Evolutionary conservation across 2,113 vertebrate species (phyloP), one percentile per base, ranked within the genome.

Genomic region (Anarrhichthys ocellatus): DNA sequence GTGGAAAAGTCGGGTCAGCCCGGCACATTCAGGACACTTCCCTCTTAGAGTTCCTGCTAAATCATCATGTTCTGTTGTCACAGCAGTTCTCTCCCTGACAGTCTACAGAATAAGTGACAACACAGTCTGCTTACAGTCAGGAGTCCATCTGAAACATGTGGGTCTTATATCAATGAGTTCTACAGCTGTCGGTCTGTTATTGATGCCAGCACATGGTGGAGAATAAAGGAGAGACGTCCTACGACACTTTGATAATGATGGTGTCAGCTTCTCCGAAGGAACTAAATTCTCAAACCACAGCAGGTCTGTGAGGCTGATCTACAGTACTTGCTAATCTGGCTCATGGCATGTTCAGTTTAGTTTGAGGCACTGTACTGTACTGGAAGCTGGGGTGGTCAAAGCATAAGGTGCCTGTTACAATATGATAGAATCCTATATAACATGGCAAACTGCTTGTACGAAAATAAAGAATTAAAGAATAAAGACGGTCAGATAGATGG

Each of bases 1-100:
- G 56, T 73, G 73, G 72, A 88, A 79, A 76, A n/a, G 61, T 32
- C 20, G 14, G 40, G 22, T 75, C 58, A 75, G 2, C 1, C 66
- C 22, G 76, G 44, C 69, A 13, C 46, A 58, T 18, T 22, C 59
- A 52, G 63, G 1, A 2, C 48, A 22, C 59, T 62, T 72, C 64
- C 71, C 66, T 62, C 52, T 76, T 64, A n/a, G 17, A 72, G 15
- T 72, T 76, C 56, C 79, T 38, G 48, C n/a, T 65, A 24, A 64
- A 36, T 59, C 67, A 54, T 29, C 24, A 42, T n/a, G 50, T 42
- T 34, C 11, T 27, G 54, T 32, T 72, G 61, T 72, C 52, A 70
- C 14, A 62, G 29, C 42, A 72, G 29, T 29, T 42, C 5, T 76
- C 68, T 82, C 65, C 32, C 44, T 27, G 15, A 29, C 4, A 32